phyloP scores from a whole-genome alignment of 2,797 vertebrate species.

The Podargus strigoides region DNA sequence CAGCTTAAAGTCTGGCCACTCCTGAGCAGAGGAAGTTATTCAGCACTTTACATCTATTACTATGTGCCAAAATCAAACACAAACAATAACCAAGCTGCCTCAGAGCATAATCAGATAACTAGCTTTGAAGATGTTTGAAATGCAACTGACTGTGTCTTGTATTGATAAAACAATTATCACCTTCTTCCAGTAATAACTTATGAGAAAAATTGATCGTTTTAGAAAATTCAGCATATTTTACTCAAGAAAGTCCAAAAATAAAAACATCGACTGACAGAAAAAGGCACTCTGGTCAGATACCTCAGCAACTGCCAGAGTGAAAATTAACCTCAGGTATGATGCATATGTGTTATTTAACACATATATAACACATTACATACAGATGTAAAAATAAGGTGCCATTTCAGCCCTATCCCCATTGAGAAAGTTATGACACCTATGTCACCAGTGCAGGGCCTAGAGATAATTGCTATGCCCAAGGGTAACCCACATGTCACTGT shows the following conservation, averaged over 20 bases:
- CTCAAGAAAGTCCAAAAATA: not conserved
- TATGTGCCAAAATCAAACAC: not conserved
- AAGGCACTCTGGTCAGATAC: not conserved
- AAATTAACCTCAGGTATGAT: not conserved
- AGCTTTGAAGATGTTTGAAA: slow-evolving; percentile 27
- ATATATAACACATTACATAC: too few relatives aligned
- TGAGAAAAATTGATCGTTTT: slow-evolving; percentile 35
- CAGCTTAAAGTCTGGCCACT: not conserved
- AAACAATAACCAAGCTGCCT: not conserved
- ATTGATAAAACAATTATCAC: slow-evolving; percentile 61
- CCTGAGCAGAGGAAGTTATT: not conserved
- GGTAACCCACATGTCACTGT: not conserved
- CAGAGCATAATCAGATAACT: not conserved
- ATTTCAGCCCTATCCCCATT: not conserved
- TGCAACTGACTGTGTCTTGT: not conserved
- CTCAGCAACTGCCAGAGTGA: not conserved
- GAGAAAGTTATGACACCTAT: not conserved
- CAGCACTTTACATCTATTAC: not conserved
- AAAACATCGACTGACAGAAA: not conserved
- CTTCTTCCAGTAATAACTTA: slow-evolving; percentile 30
- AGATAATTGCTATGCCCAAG: not conserved
- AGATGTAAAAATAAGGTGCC: not conserved
- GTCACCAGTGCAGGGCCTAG: not conserved
- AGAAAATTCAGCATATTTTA: slow-evolving; percentile 19
- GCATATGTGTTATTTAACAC: not conserved